A percentile compares a stretch with the other conserved stretches of the same genome.
These are phyloP conservation scores for Lepus europaeus DNA, from an alignment of 2,113 vertebrate species.

Conservation along the genomic window DNA sequence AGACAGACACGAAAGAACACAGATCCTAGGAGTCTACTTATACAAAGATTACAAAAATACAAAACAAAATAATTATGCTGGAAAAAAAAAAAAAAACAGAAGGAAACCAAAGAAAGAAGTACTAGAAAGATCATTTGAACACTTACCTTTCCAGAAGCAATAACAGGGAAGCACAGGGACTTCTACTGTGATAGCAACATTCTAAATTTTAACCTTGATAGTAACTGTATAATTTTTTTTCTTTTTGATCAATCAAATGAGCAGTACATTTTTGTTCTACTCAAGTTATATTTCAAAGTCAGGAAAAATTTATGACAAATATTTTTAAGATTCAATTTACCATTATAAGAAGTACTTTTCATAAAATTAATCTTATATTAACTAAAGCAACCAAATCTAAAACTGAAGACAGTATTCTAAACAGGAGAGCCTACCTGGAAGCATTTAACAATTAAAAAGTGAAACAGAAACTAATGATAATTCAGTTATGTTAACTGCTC, in stretches of 20 bases:
- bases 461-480: not conserved
- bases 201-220: not conserved
- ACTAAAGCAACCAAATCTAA: not conserved
- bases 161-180: fast-evolving
- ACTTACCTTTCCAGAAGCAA: not conserved
- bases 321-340: not conserved
- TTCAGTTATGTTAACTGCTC: not conserved
- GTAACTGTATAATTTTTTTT: not conserved
- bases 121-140: not conserved
- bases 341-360: not conserved
- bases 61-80: not conserved
- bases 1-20: not conserved
- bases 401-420: slow-evolving; percentile 17
- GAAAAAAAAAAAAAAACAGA: not conserved
- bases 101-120: not conserved
- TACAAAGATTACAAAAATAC: not conserved
- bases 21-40: not conserved
- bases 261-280: not conserved
- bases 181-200: not conserved
- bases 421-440: not conserved
- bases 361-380: not conserved
- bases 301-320: not conserved
- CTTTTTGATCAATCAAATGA: slow-evolving; percentile 1
- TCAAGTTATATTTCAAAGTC: not conserved
- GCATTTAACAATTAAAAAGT: not conserved